Conservation (phyloP, 1,140 invertebrate species). For the Heliconius hermathena region DNA sequence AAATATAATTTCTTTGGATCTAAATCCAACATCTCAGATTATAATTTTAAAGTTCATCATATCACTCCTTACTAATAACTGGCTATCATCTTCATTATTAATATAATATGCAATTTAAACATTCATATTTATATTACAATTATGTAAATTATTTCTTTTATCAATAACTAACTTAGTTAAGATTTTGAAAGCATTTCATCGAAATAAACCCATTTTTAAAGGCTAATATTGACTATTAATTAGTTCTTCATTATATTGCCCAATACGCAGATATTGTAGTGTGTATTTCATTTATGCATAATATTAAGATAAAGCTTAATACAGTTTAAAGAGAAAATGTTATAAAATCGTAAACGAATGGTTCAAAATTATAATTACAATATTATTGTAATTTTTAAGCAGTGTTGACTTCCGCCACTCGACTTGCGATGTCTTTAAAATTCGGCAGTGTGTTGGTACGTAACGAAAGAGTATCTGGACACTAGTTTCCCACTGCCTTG, state of each 20-base stretch:
- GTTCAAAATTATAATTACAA: background rate
- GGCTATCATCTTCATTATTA: background rate
- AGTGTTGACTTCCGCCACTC: too few relatives aligned
- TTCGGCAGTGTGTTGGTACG: too few relatives aligned
- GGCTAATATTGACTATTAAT: background rate
- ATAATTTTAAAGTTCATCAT: too few relatives aligned
- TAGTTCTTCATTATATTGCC: background rate
- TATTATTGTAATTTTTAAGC: background rate
- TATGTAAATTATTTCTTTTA: background rate
- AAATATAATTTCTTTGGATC: background rate
- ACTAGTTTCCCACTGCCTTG: too few relatives aligned
- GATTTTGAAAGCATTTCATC: background rate
- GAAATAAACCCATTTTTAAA: background rate
- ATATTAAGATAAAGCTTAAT: background rate
- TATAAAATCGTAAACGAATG: background rate
- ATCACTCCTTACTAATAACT: background rate
- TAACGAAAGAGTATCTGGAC: too few relatives aligned
- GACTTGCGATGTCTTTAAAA: too few relatives aligned
- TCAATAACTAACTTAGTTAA: background rate
- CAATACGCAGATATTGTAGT: background rate
- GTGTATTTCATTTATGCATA: background rate
- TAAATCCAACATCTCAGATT: background rate
- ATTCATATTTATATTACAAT: background rate
- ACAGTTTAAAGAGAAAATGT: background rate
- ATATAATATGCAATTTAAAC: background rate